phyloP scores from a whole-genome alignment of 2,113 vertebrate species.

The Dinomys branickii region DNA sequence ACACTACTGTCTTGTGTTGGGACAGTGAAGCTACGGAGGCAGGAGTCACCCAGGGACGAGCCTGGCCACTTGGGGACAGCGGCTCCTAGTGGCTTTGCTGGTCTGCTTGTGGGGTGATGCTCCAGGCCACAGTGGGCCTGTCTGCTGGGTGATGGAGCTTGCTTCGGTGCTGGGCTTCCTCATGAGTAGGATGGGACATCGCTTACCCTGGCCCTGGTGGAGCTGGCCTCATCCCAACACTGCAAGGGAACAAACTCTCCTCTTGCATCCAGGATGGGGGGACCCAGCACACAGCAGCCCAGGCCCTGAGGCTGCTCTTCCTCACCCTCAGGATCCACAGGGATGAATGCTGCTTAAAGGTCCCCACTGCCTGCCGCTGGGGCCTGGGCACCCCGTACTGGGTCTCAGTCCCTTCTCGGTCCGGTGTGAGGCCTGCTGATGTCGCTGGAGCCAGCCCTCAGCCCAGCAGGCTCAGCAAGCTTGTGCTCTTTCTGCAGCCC shows the following conservation, averaged over 20 bases:
- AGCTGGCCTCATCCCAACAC: background rate
- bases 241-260: background rate
- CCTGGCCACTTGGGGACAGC: background rate
- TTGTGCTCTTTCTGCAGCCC: background rate
- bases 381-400: background rate
- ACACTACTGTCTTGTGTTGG: background rate
- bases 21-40: background rate
- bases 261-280: background rate
- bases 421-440: background rate
- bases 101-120: background rate
- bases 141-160: background rate
- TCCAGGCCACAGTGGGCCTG: background rate
- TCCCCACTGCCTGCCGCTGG: background rate
- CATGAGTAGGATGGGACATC: too few relatives aligned
- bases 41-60: background rate
- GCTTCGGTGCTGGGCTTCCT: background rate
- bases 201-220: too few relatives aligned
- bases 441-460: background rate
- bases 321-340: background rate
- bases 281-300: background rate
- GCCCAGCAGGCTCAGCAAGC: background rate
- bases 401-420: background rate
- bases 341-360: background rate
- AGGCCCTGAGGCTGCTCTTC: background rate
- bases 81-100: background rate